These are phyloP conservation scores for Hirtodrosophila duncani DNA, from an alignment of 2,888 invertebrate genomes.

Conservation along the genomic window DNA sequence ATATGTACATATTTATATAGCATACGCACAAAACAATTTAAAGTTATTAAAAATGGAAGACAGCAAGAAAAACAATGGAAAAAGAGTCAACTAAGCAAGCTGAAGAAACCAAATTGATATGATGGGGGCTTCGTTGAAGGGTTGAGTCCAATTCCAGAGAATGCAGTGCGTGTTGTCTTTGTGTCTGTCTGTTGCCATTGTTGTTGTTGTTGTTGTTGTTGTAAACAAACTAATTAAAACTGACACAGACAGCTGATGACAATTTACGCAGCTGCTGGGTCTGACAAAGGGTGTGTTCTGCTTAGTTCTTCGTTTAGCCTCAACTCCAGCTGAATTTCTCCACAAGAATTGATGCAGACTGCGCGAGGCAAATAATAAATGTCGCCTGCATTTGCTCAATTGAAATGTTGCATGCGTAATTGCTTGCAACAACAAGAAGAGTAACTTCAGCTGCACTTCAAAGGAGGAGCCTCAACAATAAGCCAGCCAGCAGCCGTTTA, in stretches of 20 bases:
- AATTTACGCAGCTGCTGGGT: slow-evolving; percentile 66
- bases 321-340: slow-evolving; percentile 47
- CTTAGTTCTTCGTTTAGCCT: no score
- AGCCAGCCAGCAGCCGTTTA: slow-evolving; percentile 18
- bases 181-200: slow-evolving; percentile 24
- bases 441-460: slow-evolving; percentile 35
- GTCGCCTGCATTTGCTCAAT: slow-evolving; percentile 53
- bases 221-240: slow-evolving; percentile 73
- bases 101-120: slow-evolving; percentile 60
- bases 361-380: slow-evolving; percentile 30
- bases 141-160: slow-evolving; percentile 7
- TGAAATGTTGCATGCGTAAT: slow-evolving; percentile 74
- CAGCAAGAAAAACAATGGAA: slow-evolving; percentile 16
- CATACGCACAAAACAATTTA: slow-evolving; percentile 42
- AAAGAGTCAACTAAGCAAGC: slow-evolving; percentile 13
- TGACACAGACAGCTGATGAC: slow-evolving; percentile 74
- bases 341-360: slow-evolving; percentile 46
- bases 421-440: slow-evolving; percentile 34
- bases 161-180: slow-evolving; percentile 39
- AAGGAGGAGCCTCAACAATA: slow-evolving; percentile 32
- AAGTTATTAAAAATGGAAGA: slow-evolving; percentile 34
- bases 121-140: slow-evolving; percentile 50
- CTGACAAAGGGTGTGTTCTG: slow-evolving; percentile 12
- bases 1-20: slow-evolving; percentile 30
- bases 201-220: slow-evolving; percentile 40